These are phyloP conservation scores for Taenioides sp. DNA, from an alignment of 2,797 vertebrate species.

Conservation along the genomic window DNA sequence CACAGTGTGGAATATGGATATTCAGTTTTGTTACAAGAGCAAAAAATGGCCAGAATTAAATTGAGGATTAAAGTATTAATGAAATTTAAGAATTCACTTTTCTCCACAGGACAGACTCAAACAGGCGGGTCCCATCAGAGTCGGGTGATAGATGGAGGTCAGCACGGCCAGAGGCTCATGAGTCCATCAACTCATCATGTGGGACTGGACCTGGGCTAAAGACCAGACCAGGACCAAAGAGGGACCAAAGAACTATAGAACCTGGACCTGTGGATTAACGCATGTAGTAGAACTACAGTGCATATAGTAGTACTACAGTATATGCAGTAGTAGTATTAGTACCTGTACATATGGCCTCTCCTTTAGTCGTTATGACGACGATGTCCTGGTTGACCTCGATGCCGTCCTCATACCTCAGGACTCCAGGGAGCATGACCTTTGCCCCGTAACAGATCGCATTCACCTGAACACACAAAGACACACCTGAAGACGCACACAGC, in stretches of 20 bases:
- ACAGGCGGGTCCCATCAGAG: constrained; percentile 10
- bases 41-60: too few relatives aligned
- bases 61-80: too few relatives aligned
- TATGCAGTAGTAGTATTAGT: neutral
- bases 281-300: too few relatives aligned
- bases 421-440: constrained; percentile 95
- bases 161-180: constrained; percentile 7
- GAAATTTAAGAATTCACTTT: too few relatives aligned
- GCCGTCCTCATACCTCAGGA: constrained; percentile 93
- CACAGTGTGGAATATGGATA: too few relatives aligned
- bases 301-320: neutral
- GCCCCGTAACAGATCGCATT: constrained; percentile 98
- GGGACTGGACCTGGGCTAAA: neutral
- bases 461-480: constrained; percentile 73
- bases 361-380: constrained; percentile 93
- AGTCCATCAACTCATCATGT: constrained; percentile 5
- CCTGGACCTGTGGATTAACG: too few relatives aligned
- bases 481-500: too few relatives aligned
- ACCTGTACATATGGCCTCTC: constrained; percentile 95
- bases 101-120: too few relatives aligned
- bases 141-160: constrained; percentile 8
- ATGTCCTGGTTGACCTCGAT: constrained; percentile 96
- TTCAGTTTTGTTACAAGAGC: too few relatives aligned
- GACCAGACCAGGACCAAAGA: too few relatives aligned
- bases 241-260: too few relatives aligned